Evolutionary conservation across 1,140 invertebrate genomes (phyloP).

Genomic region (Papilio polyxenes): DNA sequence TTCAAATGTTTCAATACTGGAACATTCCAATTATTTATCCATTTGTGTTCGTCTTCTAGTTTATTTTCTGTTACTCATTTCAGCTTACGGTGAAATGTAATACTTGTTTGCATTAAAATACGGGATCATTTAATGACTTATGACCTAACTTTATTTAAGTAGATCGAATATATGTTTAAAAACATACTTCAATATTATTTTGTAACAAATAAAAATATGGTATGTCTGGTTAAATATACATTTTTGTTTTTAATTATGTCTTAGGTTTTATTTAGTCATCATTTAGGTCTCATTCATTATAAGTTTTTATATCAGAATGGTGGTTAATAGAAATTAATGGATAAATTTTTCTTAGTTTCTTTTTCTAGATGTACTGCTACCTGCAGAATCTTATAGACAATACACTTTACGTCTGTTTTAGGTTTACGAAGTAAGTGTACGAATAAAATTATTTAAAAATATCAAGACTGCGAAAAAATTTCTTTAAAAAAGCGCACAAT

Average conservation of each 20-base stretch:
- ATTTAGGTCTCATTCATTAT: not conserved
- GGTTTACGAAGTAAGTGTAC: not conserved
- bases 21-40: constrained; percentile 15
- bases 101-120: too few species aligned
- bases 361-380: not conserved
- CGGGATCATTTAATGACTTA: not conserved
- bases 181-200: not conserved
- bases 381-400: not conserved
- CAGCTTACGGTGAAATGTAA: too few species aligned
- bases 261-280: too few species aligned
- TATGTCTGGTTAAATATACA: not conserved
- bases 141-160: not conserved
- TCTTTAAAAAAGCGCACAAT: not conserved
- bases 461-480: too few species aligned
- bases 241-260: too few species aligned
- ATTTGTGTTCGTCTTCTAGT: too few species aligned
- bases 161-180: not conserved
- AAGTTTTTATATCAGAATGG: not conserved
- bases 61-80: too few species aligned
- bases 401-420: not conserved
- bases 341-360: not conserved
- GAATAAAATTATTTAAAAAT: too few species aligned
- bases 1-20: not conserved
- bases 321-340: not conserved
- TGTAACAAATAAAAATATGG: not conserved